Evolutionary conservation across 2,797 vertebrate species (phyloP), one percentile per base, ranked within the genome.

Genomic region (Carapus acus): DNA sequence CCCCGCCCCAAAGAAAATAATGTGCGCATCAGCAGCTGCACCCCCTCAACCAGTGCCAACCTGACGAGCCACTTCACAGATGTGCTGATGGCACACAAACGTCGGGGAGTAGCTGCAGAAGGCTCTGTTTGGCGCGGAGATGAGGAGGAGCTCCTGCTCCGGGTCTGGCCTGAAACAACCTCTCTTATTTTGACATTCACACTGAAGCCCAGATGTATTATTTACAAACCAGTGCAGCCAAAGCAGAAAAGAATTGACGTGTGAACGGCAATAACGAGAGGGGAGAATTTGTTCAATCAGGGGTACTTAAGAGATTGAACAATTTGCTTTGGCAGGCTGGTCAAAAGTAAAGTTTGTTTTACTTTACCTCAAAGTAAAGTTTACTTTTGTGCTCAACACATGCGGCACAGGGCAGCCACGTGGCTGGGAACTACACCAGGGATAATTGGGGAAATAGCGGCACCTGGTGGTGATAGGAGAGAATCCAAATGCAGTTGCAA

Each of bases 61-160:
- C 72, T 38, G 42, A 52, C 62, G 49, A 62, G 59, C 61, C 63
- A 17, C 58, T 36, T 36, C 17, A 37, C 19, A 15, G 62, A 52
- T 67, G 61, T 71, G 74, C 74, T 76, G 77, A 73, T 71, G 59
- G 22, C 77, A 65, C 70, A 72, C 59, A 68, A 72, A 71, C 64
- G 53, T 44, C 23, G 27, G 60, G 43, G 55, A 18, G 18, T 65
- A 22, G 29, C 52, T 55, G 54, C 58, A 33, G 39, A 64, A 63
- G 63, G 58, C 40, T 58, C 33, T n/a, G 13, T 36, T 53, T 29
- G 24, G 52, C 23, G 27, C n/a, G 20, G n/a, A 44, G 1, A 5
- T 11, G 18, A 27, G 31, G 12, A 4, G 27, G 9, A 13, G 18
- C n/a, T n/a, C n/a, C n/a, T n/a, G n/a, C n/a, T n/a, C n/a, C n/a